These are phyloP conservation scores for Cherax destructor DNA, from an alignment of 1,140 invertebrate genomes.

Conservation along the genomic window DNA sequence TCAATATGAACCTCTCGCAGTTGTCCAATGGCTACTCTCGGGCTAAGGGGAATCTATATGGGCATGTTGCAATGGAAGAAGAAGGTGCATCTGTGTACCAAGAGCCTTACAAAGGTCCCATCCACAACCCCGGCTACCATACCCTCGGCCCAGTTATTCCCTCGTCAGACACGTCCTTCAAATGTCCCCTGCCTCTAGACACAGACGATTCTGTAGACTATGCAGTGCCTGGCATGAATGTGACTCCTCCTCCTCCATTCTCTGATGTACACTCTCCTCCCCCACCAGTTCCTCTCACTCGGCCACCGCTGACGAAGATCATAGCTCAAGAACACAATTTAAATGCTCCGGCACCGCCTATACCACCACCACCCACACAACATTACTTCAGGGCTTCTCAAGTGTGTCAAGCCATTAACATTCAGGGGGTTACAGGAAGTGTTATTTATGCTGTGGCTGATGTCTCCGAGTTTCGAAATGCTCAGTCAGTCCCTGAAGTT, in stretches of 20 bases:
- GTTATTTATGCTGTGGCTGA: conserved; percentile 76
- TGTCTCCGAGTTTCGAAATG: conserved; percentile 25
- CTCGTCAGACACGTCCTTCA: conserved; percentile 79
- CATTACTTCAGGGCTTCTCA: conserved; percentile 49
- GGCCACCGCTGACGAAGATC: not conserved
- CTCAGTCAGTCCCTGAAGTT: conserved; percentile 80
- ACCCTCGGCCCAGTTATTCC: conserved; percentile 74
- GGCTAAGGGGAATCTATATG: conserved; percentile 79
- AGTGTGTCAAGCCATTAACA: conserved; percentile 70
- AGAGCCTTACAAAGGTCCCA: conserved; percentile 74
- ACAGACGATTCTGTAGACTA: conserved; percentile 70
- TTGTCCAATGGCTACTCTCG: conserved; percentile 72
- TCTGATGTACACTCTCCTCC: conserved; percentile 77
- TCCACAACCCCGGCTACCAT: conserved; percentile 72
- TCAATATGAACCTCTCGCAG: conserved; percentile 70
- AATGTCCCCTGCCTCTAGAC: conserved; percentile 72
- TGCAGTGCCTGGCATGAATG: conserved; percentile 52
- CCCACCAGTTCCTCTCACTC: conserved; percentile 62
- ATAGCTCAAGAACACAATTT: not conserved
- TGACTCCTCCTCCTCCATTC: conserved; percentile 80
- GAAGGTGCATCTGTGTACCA: conserved; percentile 75
- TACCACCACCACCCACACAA: conserved; percentile 44
- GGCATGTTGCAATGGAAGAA: conserved; percentile 78
- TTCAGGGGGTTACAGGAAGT: conserved; percentile 77
- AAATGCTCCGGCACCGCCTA: conserved; percentile 46